A percentile compares a stretch with the other conserved stretches of the same genome.
Conservation (phyloP, 2,113 vertebrate species). For the Paramisgurnus dabryanus region DNA sequence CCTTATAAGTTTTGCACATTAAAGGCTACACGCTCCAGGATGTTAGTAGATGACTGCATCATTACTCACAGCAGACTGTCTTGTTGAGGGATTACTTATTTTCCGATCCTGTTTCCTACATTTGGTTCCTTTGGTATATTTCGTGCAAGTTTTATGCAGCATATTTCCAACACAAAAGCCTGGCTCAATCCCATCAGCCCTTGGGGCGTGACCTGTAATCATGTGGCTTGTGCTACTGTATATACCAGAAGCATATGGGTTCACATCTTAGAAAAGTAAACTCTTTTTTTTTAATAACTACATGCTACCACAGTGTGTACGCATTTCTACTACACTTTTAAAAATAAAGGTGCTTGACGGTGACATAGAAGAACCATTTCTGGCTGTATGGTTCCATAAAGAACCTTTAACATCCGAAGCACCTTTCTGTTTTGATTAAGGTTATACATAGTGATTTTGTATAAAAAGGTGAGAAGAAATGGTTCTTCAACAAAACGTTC, state of each 20-base stretch:
- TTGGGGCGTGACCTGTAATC: neutral
- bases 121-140: slow-evolving; percentile 32
- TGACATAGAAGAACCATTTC: no score
- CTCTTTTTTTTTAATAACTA: no score
- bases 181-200: neutral
- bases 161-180: slow-evolving; percentile 41
- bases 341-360: no score
- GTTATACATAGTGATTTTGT: no score
- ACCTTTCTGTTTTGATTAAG: no score
- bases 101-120: slow-evolving; percentile 51
- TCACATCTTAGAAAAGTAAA: slow-evolving; percentile 25
- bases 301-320: no score
- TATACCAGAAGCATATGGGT: slow-evolving; percentile 34
- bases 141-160: slow-evolving; percentile 2
- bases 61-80: slow-evolving; percentile 35
- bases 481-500: no score
- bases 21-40: slow-evolving; percentile 16
- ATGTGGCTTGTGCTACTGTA: slow-evolving; percentile 8
- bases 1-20: slow-evolving; percentile 12
- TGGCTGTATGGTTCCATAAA: no score
- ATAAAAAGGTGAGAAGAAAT: no score
- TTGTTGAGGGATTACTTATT: slow-evolving; percentile 33
- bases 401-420: neutral
- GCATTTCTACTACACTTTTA: no score
- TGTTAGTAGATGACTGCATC: neutral